phyloP scores from a whole-genome alignment of 2,113 vertebrate genomes.

The Nibea albiflora region DNA sequence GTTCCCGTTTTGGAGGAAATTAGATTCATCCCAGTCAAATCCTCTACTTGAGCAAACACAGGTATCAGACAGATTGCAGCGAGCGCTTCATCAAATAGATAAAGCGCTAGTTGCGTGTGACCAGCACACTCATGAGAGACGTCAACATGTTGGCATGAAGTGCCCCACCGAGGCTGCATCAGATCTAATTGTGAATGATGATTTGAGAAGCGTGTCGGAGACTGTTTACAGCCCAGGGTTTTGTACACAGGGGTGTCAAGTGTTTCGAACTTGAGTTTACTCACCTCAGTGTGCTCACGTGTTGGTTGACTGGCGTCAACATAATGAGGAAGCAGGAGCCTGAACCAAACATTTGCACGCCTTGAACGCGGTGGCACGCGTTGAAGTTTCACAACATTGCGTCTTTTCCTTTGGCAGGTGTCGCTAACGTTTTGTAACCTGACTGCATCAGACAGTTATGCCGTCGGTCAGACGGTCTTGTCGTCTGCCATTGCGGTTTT shows the following conservation, averaged over 20 bases:
- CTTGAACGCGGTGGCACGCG: background rate
- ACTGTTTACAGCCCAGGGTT: slow-evolving; percentile 10
- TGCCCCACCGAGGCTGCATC: slow-evolving; percentile 17
- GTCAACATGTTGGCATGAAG: slow-evolving; percentile 32
- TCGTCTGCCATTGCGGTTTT: too few species aligned
- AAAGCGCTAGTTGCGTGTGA: slow-evolving; percentile 38
- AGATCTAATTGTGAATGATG: slow-evolving; percentile 46
- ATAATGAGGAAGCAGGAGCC: slow-evolving; percentile 28
- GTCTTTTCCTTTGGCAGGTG: too few species aligned
- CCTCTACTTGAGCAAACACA: slow-evolving; percentile 4
- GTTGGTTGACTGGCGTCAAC: slow-evolving; percentile 17
- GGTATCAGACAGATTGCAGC: background rate
- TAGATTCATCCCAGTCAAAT: slow-evolving; percentile 10
- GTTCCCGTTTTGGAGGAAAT: slow-evolving; percentile 30
- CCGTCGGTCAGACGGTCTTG: too few species aligned
- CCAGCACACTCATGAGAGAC: slow-evolving; percentile 36
- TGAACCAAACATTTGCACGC: background rate
- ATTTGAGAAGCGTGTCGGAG: slow-evolving; percentile 8
- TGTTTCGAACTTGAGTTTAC: slow-evolving; percentile 17
- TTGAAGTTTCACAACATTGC: too few species aligned
- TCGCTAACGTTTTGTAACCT: too few species aligned
- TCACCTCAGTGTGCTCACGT: slow-evolving; percentile 6
- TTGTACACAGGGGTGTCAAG: background rate
- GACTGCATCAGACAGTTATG: too few species aligned
- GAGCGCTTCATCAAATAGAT: slow-evolving; percentile 7